Conservation (phyloP, 2,113 vertebrate species). For the Beaufortia kweichowensis region DNA sequence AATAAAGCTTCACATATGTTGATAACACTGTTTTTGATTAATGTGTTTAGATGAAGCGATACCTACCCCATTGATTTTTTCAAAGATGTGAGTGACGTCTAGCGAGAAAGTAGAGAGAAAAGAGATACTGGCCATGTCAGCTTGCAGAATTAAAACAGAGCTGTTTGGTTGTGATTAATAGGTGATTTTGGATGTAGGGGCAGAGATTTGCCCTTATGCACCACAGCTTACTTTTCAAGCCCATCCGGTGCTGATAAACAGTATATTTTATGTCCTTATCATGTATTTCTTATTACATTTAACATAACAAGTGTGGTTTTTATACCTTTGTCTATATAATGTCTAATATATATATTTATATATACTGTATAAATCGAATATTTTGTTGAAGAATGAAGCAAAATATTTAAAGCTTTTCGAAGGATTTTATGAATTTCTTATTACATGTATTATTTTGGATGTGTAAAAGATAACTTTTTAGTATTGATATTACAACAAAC, state of each 20-base stretch:
- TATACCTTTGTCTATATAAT: no score
- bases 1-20: constrained; percentile 73
- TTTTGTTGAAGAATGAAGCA: no score
- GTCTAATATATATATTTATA: no score
- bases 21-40: constrained; percentile 80
- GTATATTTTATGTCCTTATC: no score
- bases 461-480: no score
- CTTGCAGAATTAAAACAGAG: constrained; percentile 12
- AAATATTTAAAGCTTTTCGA: no score
- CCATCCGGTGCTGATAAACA: constrained; percentile 21
- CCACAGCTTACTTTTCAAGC: constrained; percentile 34
- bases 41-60: constrained; percentile 83
- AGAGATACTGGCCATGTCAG: constrained; percentile 29
- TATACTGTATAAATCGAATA: no score
- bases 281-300: no score
- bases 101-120: constrained; percentile 1
- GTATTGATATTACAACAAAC: no score
- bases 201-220: constrained; percentile 42
- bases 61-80: constrained; percentile 83
- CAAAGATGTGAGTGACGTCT: constrained; percentile 46
- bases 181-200: constrained; percentile 1
- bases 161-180: constrained; percentile 42
- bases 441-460: no score
- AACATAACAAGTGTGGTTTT: no score
- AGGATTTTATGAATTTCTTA: no score